These are phyloP conservation scores for Poeciliopsis occidentalis DNA, from an alignment of 2,113 vertebrate genomes.

Conservation along the genomic window DNA sequence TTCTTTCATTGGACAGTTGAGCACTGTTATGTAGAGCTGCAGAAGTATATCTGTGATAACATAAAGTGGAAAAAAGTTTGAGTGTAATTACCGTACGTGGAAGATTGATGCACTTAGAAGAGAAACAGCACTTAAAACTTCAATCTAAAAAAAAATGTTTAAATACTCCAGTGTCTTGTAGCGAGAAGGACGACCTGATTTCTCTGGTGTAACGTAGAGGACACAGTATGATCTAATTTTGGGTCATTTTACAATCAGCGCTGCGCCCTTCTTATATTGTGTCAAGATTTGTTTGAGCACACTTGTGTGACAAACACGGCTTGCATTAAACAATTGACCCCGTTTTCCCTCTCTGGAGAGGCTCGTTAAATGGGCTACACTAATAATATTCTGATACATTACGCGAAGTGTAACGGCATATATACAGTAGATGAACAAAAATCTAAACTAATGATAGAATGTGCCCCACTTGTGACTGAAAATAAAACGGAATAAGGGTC, in stretches of 20 bases:
- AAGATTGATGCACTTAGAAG: not conserved
- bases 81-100: not conserved
- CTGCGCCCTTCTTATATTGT: constrained; percentile 29
- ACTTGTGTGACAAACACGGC: constrained; percentile 57
- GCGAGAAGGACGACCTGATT: constrained; percentile 48
- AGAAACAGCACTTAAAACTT: not conserved
- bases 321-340: constrained; percentile 68
- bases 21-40: not conserved
- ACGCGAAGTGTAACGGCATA: constrained; percentile 38
- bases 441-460: constrained; percentile 24
- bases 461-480: constrained; percentile 56
- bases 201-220: constrained; percentile 12
- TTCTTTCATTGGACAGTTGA: not conserved
- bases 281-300: constrained; percentile 45
- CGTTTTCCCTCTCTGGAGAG: constrained; percentile 68
- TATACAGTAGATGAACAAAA: constrained; percentile 37
- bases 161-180: constrained; percentile 21
- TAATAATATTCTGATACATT: constrained; percentile 67
- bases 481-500: constrained; percentile 45
- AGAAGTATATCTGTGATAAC: not conserved
- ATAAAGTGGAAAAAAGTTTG: not conserved
- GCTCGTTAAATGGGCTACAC: constrained; percentile 61
- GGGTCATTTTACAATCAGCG: constrained; percentile 8
- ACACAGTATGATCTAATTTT: constrained; percentile 36
- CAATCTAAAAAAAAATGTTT: not conserved